Evolutionary conservation across 1,140 invertebrate genomes (phyloP).

Genomic region (Saccostrea echinata): DNA sequence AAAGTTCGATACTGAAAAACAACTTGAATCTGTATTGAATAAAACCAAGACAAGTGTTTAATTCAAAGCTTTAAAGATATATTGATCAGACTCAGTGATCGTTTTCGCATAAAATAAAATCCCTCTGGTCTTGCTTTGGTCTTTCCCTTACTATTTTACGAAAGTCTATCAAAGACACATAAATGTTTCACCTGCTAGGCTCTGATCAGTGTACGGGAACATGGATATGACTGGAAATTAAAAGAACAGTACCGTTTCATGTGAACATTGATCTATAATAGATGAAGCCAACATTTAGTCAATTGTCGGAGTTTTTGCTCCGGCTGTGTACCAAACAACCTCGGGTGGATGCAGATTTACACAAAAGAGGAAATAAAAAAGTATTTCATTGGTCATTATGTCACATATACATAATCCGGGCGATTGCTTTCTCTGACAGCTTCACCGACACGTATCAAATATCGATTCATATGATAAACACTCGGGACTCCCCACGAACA

Average conservation of each 20-base stretch:
- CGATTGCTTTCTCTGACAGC: not conserved
- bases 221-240: not conserved
- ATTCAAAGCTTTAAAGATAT: not conserved
- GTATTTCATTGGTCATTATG: not conserved
- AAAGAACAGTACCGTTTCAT: slow-evolving; percentile 17
- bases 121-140: slow-evolving; percentile 4
- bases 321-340: not conserved
- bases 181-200: not conserved
- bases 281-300: slow-evolving; percentile 18
- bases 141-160: not conserved
- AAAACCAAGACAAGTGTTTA: not conserved
- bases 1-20: not conserved
- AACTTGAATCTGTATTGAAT: not conserved
- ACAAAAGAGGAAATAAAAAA: not conserved
- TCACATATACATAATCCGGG: not conserved
- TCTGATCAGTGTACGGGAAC: slow-evolving; percentile 22
- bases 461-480: slow-evolving; percentile 8
- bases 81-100: not conserved
- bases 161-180: slow-evolving; percentile 15
- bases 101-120: not conserved
- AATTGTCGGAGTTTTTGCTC: not conserved
- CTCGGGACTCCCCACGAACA: not conserved
- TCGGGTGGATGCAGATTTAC: not conserved
- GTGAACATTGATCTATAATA: slow-evolving; percentile 28
- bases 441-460: not conserved